Evolutionary conservation across 2,113 vertebrate species (phyloP), one percentile per base, ranked within the genome.

Genomic region (Ceuthmochares aereus): DNA sequence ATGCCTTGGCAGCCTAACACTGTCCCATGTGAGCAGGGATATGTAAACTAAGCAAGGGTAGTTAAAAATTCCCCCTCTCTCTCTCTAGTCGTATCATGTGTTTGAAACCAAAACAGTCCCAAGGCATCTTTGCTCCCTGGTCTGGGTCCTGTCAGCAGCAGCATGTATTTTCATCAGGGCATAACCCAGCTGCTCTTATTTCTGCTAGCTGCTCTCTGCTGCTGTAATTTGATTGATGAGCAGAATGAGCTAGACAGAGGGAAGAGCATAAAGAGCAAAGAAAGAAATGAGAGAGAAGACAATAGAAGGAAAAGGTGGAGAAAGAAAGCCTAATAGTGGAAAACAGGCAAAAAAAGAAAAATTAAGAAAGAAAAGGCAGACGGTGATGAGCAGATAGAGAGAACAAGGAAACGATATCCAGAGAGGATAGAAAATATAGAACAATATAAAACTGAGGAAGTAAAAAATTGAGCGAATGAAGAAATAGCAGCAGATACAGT

Each of bases 131-230:
- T 88, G 51, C 54, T 81, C 45, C 23, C 4, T 20, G 23, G 84
- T 76, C 70, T 94, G 55, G 18, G 67, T 68, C 37, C 73, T 63
- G 29, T 51, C 67, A 67, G 7, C 63, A 83, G 18, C 89, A 95
- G 16, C 30, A 6, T 26, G 27, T 42, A 29, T 15, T 81, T 42
- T 87, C 14, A 72, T 14, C 11, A 64, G 74, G 49, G 64, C 0
- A 0, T 34, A 66, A 79, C 63, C 18, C 75, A 93, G 67, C 29
- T 85, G 63, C 25, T 42, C 42, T 25, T 67, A 42, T 18, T 54
- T 14, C 62, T 74, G 21, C 0, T 2, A 49, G 37, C 45, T 92
- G 79, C 34, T 92, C 43, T 29, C 9, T 0, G 0, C 60, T 84
- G 59, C 49, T 5, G 1, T 40, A 47, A 47, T 6, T 47, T 56